Conservation (phyloP, 1,140 invertebrate species). For the Eciton burchellii region DNA sequence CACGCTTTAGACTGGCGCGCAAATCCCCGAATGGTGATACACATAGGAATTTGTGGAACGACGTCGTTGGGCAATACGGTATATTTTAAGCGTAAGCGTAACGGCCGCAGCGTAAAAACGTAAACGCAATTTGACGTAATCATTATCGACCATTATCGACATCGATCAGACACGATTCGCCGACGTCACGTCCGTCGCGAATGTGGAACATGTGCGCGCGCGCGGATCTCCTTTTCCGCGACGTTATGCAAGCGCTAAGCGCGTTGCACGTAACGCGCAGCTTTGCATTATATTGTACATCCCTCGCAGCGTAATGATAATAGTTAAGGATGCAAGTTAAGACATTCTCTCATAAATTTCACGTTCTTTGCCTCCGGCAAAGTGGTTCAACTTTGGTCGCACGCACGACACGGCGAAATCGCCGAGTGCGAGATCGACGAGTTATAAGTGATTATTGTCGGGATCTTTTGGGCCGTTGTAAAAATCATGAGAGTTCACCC, state of each 20-base stretch:
- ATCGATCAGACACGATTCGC: conserved; percentile 23
- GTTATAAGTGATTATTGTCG: background rate
- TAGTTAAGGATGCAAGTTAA: no score
- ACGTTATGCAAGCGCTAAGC: conserved; percentile 29
- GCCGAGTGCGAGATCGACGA: background rate
- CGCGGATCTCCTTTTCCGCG: conserved; percentile 33
- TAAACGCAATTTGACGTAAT: conserved; percentile 35
- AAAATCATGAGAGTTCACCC: background rate
- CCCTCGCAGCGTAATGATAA: conserved; percentile 34
- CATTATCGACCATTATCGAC: conserved; percentile 16
- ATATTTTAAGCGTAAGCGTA: background rate
- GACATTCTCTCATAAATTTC: conserved; percentile 40
- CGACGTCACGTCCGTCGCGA: conserved; percentile 41
- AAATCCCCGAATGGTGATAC: background rate
- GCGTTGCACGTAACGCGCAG: conserved; percentile 24
- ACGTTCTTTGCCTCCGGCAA: conserved; percentile 22
- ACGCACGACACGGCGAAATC: conserved; percentile 37
- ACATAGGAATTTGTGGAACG: background rate
- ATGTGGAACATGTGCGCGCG: conserved; percentile 29
- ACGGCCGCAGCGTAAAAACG: background rate
- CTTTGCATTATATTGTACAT: conserved; percentile 14
- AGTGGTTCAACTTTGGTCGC: conserved; percentile 1
- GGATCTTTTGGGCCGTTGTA: background rate
- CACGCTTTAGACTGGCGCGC: no score
- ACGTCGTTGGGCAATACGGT: background rate